Evolutionary conservation across 2,797 vertebrate species (phyloP).

Genomic region (Caiman crocodilus): DNA sequence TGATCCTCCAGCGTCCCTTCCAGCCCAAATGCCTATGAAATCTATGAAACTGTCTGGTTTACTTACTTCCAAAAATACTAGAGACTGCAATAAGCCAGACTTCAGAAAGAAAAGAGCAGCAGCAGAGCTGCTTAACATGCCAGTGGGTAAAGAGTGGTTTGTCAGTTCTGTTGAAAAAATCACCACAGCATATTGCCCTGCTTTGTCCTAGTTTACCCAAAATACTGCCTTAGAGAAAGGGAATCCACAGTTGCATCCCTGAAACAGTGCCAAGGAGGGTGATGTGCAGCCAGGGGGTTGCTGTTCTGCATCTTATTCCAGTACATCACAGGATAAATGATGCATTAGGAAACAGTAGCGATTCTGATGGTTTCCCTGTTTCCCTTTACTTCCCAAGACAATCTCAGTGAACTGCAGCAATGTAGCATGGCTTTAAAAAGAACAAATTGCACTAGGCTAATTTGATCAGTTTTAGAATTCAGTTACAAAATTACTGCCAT

Average conservation of each 20-base stretch:
- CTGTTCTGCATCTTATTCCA: background rate
- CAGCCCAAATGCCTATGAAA: no score
- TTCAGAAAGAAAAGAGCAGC: background rate
- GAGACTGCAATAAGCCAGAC: background rate
- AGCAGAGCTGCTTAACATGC: background rate
- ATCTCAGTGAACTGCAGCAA: background rate
- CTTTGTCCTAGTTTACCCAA: background rate
- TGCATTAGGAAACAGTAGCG: background rate
- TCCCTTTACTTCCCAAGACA: background rate
- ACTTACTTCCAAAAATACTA: background rate
- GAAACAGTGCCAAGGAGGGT: background rate
- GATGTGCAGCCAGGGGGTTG: background rate
- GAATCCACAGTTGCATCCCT: background rate
- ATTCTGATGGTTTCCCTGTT: background rate
- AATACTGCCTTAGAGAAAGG: background rate
- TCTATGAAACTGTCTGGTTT: no score
- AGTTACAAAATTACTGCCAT: background rate
- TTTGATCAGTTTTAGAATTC: background rate
- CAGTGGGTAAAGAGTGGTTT: background rate
- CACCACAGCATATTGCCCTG: background rate
- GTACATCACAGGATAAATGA: background rate
- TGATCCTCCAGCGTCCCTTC: no score
- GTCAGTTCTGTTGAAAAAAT: background rate
- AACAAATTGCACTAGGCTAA: background rate
- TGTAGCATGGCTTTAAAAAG: slow-evolving; percentile 8